phyloP scores from a whole-genome alignment of 2,797 vertebrate species.

The Pseudochaenichthys georgianus region DNA sequence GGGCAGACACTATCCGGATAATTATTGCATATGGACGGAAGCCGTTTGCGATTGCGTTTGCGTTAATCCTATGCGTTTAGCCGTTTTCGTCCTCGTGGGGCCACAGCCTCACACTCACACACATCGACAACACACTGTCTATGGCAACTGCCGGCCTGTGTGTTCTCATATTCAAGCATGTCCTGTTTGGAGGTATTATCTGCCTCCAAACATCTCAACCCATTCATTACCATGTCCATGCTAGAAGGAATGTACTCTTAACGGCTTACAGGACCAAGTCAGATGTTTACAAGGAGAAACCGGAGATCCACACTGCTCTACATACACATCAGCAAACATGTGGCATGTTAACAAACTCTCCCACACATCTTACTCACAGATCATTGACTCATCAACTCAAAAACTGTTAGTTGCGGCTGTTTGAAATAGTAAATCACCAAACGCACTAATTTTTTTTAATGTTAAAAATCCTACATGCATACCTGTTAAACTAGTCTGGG shows the following conservation, averaged over 20 bases:
- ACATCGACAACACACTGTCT: not conserved
- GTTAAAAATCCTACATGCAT: not conserved
- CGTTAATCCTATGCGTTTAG: too few relatives aligned
- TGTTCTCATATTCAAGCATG: slow-evolving; percentile 14
- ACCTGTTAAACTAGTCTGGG: not conserved
- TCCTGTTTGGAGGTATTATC: slow-evolving; percentile 33
- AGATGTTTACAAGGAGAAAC: slow-evolving; percentile 30
- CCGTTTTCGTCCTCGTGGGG: too few relatives aligned
- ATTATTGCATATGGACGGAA: too few relatives aligned
- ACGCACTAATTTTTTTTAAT: not conserved
- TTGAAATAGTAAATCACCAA: slow-evolving; percentile 10
- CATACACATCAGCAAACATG: slow-evolving; percentile 51
- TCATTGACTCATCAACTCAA: slow-evolving; percentile 14
- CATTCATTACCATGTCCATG: slow-evolving; percentile 43
- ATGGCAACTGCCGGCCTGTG: not conserved
- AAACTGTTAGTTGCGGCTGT: not conserved
- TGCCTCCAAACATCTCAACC: slow-evolving; percentile 15
- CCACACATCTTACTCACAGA: slow-evolving; percentile 16
- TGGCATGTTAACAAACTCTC: slow-evolving; percentile 40
- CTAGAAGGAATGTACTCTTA: slow-evolving; percentile 17
- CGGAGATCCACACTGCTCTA: slow-evolving; percentile 18
- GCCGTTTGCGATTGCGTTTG: too few relatives aligned
- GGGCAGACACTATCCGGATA: too few relatives aligned
- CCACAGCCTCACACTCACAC: not conserved
- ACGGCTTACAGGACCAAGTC: slow-evolving; percentile 23